Base-by-base conservation (phyloP, 2,113 vertebrate genomes). In the Cebus imitator region DNA sequence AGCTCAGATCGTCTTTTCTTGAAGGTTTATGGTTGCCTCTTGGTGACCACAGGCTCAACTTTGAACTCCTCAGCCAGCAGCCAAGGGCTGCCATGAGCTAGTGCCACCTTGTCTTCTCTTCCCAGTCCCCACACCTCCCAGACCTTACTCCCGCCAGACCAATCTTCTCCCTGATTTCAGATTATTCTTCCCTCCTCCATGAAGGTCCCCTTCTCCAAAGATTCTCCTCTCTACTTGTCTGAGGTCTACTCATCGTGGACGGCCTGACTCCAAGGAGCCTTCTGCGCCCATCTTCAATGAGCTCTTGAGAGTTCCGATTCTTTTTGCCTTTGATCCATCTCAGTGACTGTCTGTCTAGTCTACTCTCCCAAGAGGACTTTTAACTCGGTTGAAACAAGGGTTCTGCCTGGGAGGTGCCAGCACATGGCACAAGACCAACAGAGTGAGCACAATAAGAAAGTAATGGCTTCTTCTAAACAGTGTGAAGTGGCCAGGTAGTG, bases 131-230 rank as follows among this genome's bases (percentile, higher is more conserved):
- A 6, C 2, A 12, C n/a, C 45, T 40, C 13, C 75, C 13, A 43
- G 95, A 37, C 81, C 55, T 82, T 35, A 6, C 21, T n/a, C 80
- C 17, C 27, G 12, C 6, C 50, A 68, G 23, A 30, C 17, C 3
- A 0, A 0, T 13, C 23, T 11, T 88, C 52, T 73, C n/a, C 35
- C 27, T 10, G 3, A 35, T 1, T 14, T 11, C 3, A 0, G 30
- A 20, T 72, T 32, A 40, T 20, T 45, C 50, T 88, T 17, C 27
- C 7, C 8, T 61, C 18, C n/a, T 43, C 79, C 8, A 5, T 0
- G 23, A 18, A 61, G 30, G 5, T 6, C 21, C 37, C 35, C 20
- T 30, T 90, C 72, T 70, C 90, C 20, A 21, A 6, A 23, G 4
- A 50, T 6, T 37, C 18, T 57, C 18, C 35, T 20, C 52, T 90